Evolutionary conservation across 1,140 invertebrate species (phyloP).

Genomic region (Drosophila azteca): DNA sequence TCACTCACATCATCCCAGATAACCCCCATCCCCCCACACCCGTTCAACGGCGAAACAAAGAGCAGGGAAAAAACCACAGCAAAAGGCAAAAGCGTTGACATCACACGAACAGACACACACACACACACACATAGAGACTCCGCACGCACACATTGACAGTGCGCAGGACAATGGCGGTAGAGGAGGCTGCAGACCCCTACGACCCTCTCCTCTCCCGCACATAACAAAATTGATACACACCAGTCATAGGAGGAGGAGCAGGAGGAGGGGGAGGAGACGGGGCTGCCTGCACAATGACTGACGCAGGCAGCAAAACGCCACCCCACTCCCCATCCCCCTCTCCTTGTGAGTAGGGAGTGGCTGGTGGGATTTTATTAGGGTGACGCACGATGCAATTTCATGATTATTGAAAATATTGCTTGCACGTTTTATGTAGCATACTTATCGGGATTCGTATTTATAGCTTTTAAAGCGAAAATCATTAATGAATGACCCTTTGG

Average conservation of each 20-base stretch:
- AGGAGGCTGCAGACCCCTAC: constrained; percentile 22
- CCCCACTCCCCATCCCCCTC: too few relatives aligned
- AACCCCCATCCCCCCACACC: neutral
- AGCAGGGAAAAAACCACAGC: constrained; percentile 52
- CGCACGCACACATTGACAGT: constrained; percentile 19
- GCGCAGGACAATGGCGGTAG: constrained; percentile 46
- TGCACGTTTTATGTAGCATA: too few relatives aligned
- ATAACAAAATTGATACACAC: constrained; percentile 58
- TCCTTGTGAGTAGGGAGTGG: too few relatives aligned
- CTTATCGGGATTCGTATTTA: too few relatives aligned
- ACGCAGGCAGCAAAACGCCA: constrained; percentile 27
- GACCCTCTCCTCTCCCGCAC: neutral
- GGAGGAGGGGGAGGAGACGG: too few relatives aligned
- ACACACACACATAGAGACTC: neutral
- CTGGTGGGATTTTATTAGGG: constrained; percentile 6
- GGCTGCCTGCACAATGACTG: constrained; percentile 20
- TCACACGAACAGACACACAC: constrained; percentile 16
- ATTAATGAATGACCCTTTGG: too few relatives aligned
- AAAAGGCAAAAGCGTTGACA: constrained; percentile 70
- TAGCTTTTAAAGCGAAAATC: too few relatives aligned
- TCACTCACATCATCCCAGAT: constrained; percentile 64
- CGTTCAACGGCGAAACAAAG: constrained; percentile 31
- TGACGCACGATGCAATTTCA: constrained; percentile 24
- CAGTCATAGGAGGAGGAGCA: neutral
- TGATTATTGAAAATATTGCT: too few relatives aligned